A percentile compares a stretch with the other conserved stretches of the same genome.
Conservation (phyloP, 1,140 invertebrate species). For the honey bee (Apis mellifera) region Amel_HAv3.1 CM009939.2:3447001-3447500, state of each 20-base stretch:
- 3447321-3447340: constrained; percentile 50
- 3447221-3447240: constrained; percentile 3
- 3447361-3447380: constrained; percentile 35
- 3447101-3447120: no score
- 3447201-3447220: background rate
- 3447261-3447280: background rate
- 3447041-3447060: no score
- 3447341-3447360: constrained; percentile 45
- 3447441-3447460: constrained; percentile 24
- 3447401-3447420: background rate
- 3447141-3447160: no score
- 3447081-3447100: no score
- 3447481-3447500: background rate
- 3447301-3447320: constrained; percentile 57
- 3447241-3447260: no score
- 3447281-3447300: constrained; percentile 45
- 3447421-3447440: background rate
- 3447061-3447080: no score
- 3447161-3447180: no score
- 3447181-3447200: background rate
- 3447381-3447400: constrained; percentile 45
- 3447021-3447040: no score
- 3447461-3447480: constrained; percentile 16
- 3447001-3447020: no score
- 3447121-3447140: no score